phyloP scores from a whole-genome alignment of 1,140 invertebrate species.

The Pachyrhynchus sulphureomaculatus region DNA sequence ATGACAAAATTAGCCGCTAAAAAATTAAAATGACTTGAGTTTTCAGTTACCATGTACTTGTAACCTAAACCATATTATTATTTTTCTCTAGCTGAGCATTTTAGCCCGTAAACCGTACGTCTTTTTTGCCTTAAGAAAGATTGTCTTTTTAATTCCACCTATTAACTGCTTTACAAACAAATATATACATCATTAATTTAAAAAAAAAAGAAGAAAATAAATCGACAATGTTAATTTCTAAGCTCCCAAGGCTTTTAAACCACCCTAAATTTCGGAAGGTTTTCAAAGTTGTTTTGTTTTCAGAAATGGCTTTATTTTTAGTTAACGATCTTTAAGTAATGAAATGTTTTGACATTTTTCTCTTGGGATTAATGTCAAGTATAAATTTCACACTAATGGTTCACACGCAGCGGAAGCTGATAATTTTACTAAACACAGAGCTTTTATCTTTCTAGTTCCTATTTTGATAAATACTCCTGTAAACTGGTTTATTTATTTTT shows the following conservation, averaged over 20 bases:
- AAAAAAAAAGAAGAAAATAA: slow-evolving; percentile 9
- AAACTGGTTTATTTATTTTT: not conserved
- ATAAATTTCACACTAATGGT: slow-evolving; percentile 46
- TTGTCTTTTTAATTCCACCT: no score
- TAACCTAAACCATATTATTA: no score
- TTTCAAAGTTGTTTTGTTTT: slow-evolving; percentile 21
- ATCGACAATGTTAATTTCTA: slow-evolving; percentile 7
- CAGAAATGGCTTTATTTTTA: slow-evolving; percentile 36
- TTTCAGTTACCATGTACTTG: no score
- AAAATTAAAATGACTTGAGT: no score
- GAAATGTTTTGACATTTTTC: slow-evolving; percentile 41
- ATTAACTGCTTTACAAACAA: no score
- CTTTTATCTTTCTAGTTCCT: slow-evolving; percentile 20
- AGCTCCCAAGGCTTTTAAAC: slow-evolving; percentile 4
- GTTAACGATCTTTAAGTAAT: slow-evolving; percentile 32
- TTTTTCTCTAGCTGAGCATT: no score
- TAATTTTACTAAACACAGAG: slow-evolving; percentile 35
- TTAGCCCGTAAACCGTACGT: no score
- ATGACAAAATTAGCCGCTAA: no score
- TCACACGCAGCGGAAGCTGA: slow-evolving; percentile 41
- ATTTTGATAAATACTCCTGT: slow-evolving; percentile 10
- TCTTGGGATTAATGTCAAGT: slow-evolving; percentile 43
- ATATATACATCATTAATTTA: no score
- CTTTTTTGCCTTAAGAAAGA: no score
- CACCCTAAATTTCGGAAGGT: slow-evolving; percentile 13